Conservation (phyloP, 1,140 invertebrate species). For the Ceratosolen fusciceps region DNA sequence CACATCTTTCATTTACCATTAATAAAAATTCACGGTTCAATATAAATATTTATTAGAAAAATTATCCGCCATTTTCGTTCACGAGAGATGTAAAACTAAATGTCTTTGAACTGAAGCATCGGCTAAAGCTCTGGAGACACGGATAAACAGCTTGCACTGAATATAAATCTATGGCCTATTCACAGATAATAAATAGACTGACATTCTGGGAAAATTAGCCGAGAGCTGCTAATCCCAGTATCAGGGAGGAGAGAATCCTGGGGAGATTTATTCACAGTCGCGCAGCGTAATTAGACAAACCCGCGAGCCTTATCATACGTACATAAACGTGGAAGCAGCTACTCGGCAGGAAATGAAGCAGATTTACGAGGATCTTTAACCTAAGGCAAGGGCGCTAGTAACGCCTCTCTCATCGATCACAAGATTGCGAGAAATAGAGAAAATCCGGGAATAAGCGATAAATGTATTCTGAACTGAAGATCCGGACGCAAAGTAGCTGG, state of each 20-base stretch:
- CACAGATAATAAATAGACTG: not conserved
- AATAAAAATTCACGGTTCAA: too few relatives aligned
- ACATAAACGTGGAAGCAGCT: not conserved
- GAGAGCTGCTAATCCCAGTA: not conserved
- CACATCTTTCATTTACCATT: too few relatives aligned
- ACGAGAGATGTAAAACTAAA: not conserved
- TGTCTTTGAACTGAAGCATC: not conserved
- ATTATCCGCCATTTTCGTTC: not conserved
- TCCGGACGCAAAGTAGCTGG: not conserved
- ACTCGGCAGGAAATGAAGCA: not conserved
- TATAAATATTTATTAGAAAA: too few relatives aligned
- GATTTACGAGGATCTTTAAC: not conserved
- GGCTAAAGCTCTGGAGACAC: not conserved
- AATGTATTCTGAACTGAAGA: not conserved
- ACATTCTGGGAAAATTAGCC: not conserved
- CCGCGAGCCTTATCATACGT: not conserved
- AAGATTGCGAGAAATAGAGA: not conserved
- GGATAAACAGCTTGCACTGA: not conserved
- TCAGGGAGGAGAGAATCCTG: not conserved
- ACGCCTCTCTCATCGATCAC: conserved; percentile 33
- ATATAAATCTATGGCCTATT: not conserved
- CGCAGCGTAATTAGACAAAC: conserved; percentile 16
- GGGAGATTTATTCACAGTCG: not conserved
- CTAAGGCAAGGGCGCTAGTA: not conserved
- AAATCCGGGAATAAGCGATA: conserved; percentile 14